Percentiles rank a stretch among this genome's conserved stretches.
These are phyloP conservation scores for Drosophila erecta DNA, from an alignment of 1,140 invertebrate genomes.

Conservation along the genomic window DNA sequence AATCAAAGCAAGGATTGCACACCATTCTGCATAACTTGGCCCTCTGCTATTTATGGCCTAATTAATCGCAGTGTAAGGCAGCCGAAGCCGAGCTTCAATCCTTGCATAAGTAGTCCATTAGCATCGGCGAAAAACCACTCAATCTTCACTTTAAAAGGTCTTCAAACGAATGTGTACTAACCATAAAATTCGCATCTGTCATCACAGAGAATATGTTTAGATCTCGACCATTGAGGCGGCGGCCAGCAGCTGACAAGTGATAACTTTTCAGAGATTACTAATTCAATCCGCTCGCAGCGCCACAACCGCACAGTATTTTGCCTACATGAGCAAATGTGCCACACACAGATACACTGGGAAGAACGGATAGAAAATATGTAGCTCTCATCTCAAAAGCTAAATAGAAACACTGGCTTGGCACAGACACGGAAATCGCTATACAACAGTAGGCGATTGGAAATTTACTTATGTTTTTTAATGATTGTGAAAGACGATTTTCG, in stretches of 20 bases:
- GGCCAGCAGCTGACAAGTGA: slow-evolving; percentile 16
- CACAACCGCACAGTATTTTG: slow-evolving; percentile 33
- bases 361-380: no score
- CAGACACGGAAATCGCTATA: no score
- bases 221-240: neutral
- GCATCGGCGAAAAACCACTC: slow-evolving; percentile 16
- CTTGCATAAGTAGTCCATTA: slow-evolving; percentile 20
- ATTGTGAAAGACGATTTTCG: no score
- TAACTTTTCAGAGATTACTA: neutral
- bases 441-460: no score
- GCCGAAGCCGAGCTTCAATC: neutral
- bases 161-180: neutral
- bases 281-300: neutral
- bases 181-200: slow-evolving; percentile 35
- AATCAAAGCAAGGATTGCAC: slow-evolving; percentile 21
- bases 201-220: neutral
- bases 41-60: neutral
- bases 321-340: slow-evolving; percentile 21
- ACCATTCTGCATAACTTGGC: neutral
- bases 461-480: no score
- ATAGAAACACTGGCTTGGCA: no score
- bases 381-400: no score
- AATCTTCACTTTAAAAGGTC: slow-evolving; percentile 4
- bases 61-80: neutral
- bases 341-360: neutral